These are phyloP conservation scores for Contarinia nasturtii DNA, from an alignment of 1,140 invertebrate genomes.

Conservation along the genomic window DNA sequence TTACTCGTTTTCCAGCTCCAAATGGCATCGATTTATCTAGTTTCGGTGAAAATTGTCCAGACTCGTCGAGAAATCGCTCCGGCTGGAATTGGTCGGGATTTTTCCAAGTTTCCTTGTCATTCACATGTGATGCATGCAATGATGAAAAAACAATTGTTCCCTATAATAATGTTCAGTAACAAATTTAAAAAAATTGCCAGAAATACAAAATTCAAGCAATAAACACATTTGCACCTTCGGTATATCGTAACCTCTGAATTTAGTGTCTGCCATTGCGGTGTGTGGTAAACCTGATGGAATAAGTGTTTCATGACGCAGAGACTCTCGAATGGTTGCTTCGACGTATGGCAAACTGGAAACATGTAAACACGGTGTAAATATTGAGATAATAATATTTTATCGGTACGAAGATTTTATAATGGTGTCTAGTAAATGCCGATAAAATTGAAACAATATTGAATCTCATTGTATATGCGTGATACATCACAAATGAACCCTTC, in stretches of 20 bases:
- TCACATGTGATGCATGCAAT: conserved; percentile 28
- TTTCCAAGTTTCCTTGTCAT: conserved; percentile 39
- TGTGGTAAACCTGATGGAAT: conserved; percentile 34
- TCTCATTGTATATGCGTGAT: too few relatives aligned
- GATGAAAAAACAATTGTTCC: too few relatives aligned
- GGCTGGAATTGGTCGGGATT: conserved; percentile 51
- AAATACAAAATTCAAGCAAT: too few relatives aligned
- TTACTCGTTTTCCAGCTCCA: conserved; percentile 40
- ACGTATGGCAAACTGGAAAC: conserved; percentile 27
- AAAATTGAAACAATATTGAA: too few relatives aligned
- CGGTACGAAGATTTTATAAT: too few relatives aligned
- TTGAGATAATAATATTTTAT: too few relatives aligned
- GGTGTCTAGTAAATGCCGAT: too few relatives aligned
- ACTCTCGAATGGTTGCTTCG: conserved; percentile 35
- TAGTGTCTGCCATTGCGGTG: conserved; percentile 20
- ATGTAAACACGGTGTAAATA: too few relatives aligned
- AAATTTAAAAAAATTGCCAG: too few relatives aligned
- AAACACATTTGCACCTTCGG: conserved; percentile 16
- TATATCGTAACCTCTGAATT: conserved; percentile 27
- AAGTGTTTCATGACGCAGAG: conserved; percentile 30
- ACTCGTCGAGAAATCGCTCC: conserved; percentile 28
- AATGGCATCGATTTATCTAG: conserved; percentile 30
- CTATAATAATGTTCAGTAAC: too few relatives aligned
- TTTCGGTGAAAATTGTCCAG: conserved; percentile 14
- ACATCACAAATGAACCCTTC: too few relatives aligned